Conservation (phyloP, 2,113 vertebrate genomes). For the Mandrillus leucophaeus region DNA sequence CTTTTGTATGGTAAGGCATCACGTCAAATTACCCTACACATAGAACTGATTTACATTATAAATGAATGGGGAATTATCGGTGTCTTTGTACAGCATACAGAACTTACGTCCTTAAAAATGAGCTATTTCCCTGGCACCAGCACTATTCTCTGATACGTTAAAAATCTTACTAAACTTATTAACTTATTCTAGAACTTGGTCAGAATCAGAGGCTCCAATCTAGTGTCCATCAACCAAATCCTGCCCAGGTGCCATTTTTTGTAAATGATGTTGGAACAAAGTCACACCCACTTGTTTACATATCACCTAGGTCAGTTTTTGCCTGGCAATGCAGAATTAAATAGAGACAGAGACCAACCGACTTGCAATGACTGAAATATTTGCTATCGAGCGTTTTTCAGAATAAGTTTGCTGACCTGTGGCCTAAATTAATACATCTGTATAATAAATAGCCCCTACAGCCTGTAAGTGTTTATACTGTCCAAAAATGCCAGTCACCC, state of each 20-base stretch:
- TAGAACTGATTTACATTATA: slow-evolving; percentile 19
- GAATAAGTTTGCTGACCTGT: background rate
- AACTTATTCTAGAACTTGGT: background rate
- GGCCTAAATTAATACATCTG: background rate
- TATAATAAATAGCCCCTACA: background rate
- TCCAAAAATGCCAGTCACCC: background rate
- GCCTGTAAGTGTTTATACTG: background rate
- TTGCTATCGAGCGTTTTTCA: background rate
- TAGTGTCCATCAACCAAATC: background rate
- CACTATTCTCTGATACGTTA: background rate
- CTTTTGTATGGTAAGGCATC: background rate
- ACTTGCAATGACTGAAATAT: background rate
- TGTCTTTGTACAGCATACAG: background rate
- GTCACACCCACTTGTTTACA: background rate
- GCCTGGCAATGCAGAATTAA: background rate
- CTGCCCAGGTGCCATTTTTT: background rate
- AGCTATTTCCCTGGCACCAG: background rate
- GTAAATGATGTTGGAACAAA: background rate
- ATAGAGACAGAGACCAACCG: background rate
- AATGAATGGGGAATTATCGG: background rate
- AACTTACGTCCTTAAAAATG: background rate
- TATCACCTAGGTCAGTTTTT: background rate
- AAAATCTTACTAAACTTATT: background rate
- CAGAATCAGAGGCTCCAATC: background rate
- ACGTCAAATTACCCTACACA: background rate